These are phyloP conservation scores for Apteryx mantelli DNA, from an alignment of 2,113 vertebrate genomes.

Conservation along the genomic window DNA sequence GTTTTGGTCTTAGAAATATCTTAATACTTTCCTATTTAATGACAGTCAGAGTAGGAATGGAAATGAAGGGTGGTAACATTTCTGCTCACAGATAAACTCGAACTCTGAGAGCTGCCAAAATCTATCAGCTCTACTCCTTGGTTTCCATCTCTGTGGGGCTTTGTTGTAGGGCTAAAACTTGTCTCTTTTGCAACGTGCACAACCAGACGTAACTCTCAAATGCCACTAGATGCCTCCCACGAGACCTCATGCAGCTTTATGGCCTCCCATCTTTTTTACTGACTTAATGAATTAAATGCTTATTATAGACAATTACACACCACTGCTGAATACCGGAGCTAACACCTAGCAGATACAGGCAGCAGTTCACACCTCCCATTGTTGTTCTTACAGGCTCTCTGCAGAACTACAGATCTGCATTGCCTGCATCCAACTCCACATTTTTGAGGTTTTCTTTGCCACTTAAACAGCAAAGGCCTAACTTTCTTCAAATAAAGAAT, in stretches of 20 bases:
- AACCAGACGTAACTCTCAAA: background rate
- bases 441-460: slow-evolving; percentile 36
- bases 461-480: background rate
- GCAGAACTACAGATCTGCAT: background rate
- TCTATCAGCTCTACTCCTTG: background rate
- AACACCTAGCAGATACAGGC: background rate
- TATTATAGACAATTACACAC: background rate
- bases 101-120: background rate
- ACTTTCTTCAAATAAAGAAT: slow-evolving; percentile 1
- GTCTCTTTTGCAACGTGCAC: background rate
- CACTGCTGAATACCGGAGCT: background rate
- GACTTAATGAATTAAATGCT: background rate
- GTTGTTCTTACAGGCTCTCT: background rate
- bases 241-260: background rate
- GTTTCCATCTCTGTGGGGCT: background rate
- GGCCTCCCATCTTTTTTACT: background rate
- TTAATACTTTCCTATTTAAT: background rate
- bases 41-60: background rate
- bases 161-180: background rate
- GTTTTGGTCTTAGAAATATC: background rate
- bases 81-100: background rate
- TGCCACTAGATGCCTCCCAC: background rate
- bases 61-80: background rate
- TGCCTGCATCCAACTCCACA: background rate
- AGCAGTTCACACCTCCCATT: background rate